A percentile compares a stretch with the other conserved stretches of the same genome.
These are phyloP conservation scores for Nyctalus aviator DNA, from an alignment of 2,797 vertebrate genomes.

Conservation along the genomic window DNA sequence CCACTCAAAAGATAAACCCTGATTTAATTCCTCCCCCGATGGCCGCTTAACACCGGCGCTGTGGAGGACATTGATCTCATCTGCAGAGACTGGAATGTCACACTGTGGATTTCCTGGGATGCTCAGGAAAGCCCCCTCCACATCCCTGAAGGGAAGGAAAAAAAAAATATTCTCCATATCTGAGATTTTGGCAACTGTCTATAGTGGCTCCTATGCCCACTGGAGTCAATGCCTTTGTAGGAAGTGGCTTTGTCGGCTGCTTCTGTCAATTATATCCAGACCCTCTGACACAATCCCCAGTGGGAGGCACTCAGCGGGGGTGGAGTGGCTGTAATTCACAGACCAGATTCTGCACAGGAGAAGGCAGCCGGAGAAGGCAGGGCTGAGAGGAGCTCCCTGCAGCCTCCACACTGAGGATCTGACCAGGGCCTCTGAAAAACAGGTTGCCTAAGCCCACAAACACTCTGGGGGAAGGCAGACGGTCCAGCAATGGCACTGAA, in stretches of 20 bases:
- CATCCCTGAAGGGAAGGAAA: conserved; percentile 15
- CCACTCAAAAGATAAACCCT: conserved; percentile 85
- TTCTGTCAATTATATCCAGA: neutral
- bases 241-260: neutral
- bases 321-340: neutral
- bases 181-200: conserved; percentile 41
- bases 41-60: conserved; percentile 70
- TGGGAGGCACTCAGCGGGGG: rapidly evolving
- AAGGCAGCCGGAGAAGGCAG: neutral
- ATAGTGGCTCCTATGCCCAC: neutral
- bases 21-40: conserved; percentile 69
- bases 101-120: conserved; percentile 42
- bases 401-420: conserved; percentile 52
- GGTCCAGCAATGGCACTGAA: conserved; percentile 59
- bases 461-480: neutral
- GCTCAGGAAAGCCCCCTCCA: neutral
- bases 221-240: neutral
- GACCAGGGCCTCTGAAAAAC: conserved; percentile 65
- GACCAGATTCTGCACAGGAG: neutral
- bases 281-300: rapidly evolving
- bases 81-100: conserved; percentile 71
- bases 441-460: conserved; percentile 47
- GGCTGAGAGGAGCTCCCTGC: neutral
- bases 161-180: neutral
- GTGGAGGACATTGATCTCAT: conserved; percentile 65